A percentile compares a stretch with the other conserved stretches of the same genome.
These are phyloP conservation scores for Myripristis murdjan DNA, from an alignment of 2,797 vertebrate species.

Conservation along the genomic window DNA sequence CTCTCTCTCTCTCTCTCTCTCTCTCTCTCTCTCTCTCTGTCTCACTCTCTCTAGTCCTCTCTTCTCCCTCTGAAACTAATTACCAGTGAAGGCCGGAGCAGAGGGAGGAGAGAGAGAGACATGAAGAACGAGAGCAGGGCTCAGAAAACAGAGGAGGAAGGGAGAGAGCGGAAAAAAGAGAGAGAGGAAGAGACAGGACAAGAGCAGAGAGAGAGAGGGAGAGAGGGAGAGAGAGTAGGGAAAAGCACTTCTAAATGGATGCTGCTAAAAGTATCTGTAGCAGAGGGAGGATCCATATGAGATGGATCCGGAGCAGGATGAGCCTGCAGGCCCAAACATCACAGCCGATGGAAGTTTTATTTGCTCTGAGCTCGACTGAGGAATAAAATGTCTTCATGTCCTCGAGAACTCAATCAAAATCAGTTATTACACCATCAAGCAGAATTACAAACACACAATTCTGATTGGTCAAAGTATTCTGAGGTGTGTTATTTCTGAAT, in stretches of 20 bases:
- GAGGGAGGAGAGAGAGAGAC: constrained; percentile 69
- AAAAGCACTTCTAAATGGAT: background rate
- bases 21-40: constrained; percentile 57
- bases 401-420: too few species aligned
- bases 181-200: constrained; percentile 9
- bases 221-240: background rate
- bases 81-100: constrained; percentile 87
- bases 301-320: background rate
- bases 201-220: background rate
- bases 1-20: constrained; percentile 20
- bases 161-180: constrained; percentile 5
- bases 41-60: too few species aligned
- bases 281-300: background rate
- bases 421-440: too few species aligned
- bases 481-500: too few species aligned
- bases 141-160: constrained; percentile 54
- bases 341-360: too few species aligned
- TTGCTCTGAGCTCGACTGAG: too few species aligned
- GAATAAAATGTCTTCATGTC: too few species aligned
- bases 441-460: too few species aligned
- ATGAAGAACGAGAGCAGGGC: constrained; percentile 64
- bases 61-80: constrained; percentile 94
- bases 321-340: too few species aligned
- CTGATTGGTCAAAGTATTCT: too few species aligned
- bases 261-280: background rate